Evolutionary conservation across 2,113 vertebrate genomes (phyloP).

Genomic region (Tor tambroides): DNA sequence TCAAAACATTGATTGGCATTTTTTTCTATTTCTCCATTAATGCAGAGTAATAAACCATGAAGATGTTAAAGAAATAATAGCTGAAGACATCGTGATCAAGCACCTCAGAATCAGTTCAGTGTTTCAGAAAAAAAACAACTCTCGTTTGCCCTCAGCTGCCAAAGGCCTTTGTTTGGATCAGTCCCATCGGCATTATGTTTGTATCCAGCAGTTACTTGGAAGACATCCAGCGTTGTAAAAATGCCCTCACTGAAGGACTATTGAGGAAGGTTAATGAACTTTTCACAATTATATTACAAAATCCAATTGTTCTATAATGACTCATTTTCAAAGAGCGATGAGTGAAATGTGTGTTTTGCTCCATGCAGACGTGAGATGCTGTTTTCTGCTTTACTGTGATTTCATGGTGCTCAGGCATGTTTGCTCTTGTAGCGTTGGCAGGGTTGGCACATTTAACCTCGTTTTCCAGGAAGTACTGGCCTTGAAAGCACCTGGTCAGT

Average conservation of each 20-base stretch:
- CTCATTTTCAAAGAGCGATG: slow-evolving; percentile 30
- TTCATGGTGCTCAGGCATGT: slow-evolving; percentile 12
- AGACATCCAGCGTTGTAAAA: slow-evolving; percentile 44
- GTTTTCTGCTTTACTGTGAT: slow-evolving; percentile 13
- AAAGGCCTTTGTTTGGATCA: slow-evolving; percentile 10
- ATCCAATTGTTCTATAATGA: slow-evolving; percentile 47
- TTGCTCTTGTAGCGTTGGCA: background rate
- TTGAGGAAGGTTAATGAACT: slow-evolving; percentile 51
- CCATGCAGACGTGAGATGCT: background rate
- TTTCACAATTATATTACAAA: slow-evolving; percentile 48
- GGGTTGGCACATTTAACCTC: slow-evolving; percentile 20
- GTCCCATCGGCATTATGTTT: slow-evolving; percentile 36
- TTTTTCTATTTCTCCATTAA: background rate
- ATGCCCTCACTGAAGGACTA: slow-evolving; percentile 37
- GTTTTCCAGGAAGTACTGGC: background rate
- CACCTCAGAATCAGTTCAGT: background rate
- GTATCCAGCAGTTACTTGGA: slow-evolving; percentile 44
- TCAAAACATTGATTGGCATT: background rate
- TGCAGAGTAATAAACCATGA: background rate
- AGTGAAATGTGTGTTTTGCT: background rate
- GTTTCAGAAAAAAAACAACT: background rate
- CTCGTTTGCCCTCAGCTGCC: background rate
- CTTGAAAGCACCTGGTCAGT: slow-evolving; percentile 21
- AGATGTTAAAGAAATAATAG: background rate
- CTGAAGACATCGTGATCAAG: background rate